These are phyloP conservation scores for Coregonus suidteri DNA, from an alignment of 2,797 vertebrate genomes.

Conservation along the genomic window DNA sequence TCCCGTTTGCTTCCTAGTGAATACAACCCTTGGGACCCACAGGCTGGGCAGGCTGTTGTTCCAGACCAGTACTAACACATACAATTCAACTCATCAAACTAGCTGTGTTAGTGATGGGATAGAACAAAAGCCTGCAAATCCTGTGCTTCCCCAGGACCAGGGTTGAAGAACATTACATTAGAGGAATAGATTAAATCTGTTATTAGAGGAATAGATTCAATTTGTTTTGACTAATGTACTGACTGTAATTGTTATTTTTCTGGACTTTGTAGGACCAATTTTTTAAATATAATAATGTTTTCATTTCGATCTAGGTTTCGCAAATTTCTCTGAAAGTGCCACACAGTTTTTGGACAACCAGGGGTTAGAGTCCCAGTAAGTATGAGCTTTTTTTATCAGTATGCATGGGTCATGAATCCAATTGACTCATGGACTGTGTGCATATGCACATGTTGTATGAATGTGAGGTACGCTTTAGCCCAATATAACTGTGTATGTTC, in stretches of 20 bases:
- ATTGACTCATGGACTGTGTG: not conserved
- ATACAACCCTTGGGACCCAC: too few relatives aligned
- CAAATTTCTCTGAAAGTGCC: conserved; percentile 95
- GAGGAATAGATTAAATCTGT: not conserved
- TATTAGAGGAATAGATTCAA: too few relatives aligned
- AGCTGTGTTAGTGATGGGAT: too few relatives aligned
- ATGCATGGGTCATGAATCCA: too few relatives aligned
- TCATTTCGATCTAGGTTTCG: conserved; percentile 83
- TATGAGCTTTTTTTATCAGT: conserved; percentile 36
- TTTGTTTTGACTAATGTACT: not conserved
- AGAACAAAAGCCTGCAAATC: too few relatives aligned
- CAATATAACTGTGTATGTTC: conserved; percentile 47
- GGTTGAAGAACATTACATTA: not conserved
- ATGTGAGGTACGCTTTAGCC: not conserved
- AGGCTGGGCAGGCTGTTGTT: too few relatives aligned
- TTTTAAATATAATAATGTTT: not conserved
- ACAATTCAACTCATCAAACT: too few relatives aligned
- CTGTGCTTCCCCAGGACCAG: too few relatives aligned
- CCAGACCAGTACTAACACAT: too few relatives aligned
- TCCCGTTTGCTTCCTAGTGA: too few relatives aligned
- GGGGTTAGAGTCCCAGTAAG: conserved; percentile 96
- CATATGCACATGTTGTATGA: not conserved
- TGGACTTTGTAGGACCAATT: not conserved
- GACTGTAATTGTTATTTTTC: not conserved
- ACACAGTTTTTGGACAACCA: conserved; percentile 95